A percentile compares a stretch with the other conserved stretches of the same genome.
phyloP scores from a whole-genome alignment of 2,888 invertebrate genomes.

The Drosophila flavopinicola region DNA sequence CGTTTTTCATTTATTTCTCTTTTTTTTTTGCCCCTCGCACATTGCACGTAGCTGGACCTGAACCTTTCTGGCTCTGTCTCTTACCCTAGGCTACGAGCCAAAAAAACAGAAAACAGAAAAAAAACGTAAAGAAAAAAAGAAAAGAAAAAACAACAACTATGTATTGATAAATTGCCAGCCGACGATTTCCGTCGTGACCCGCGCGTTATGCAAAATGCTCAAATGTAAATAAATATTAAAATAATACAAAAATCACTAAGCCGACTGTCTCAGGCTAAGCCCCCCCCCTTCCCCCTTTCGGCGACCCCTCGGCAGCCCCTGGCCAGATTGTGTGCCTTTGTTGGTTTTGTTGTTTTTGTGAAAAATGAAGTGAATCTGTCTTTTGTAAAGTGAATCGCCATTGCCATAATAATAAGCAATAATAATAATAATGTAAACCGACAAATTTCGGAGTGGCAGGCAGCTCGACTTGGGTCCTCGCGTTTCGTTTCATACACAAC shows the following conservation, averaged over 20 bases:
- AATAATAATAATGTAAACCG: constrained; percentile 72
- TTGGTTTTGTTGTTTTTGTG: constrained; percentile 51
- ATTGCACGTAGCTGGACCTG: constrained; percentile 57
- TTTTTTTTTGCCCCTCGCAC: constrained; percentile 45
- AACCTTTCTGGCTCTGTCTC: constrained; percentile 55
- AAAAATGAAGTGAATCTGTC: constrained; percentile 77
- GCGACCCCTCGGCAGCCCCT: background rate
- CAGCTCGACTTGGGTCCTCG: constrained; percentile 19
- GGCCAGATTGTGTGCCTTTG: constrained; percentile 24
- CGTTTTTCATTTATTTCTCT: constrained; percentile 70
- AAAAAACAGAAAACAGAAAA: constrained; percentile 23
- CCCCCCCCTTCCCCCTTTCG: background rate
- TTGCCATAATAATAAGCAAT: constrained; percentile 64
- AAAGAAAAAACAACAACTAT: constrained; percentile 55
- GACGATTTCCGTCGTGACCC: constrained; percentile 83
- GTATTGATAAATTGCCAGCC: constrained; percentile 83
- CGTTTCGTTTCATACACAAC: constrained; percentile 25
- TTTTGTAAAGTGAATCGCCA: constrained; percentile 69
- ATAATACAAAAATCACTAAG: constrained; percentile 76
- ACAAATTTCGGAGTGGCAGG: constrained; percentile 62
- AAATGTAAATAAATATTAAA: constrained; percentile 80
- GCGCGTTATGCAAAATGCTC: constrained; percentile 82
- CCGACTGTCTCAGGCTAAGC: constrained; percentile 21
- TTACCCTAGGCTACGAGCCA: constrained; percentile 52
- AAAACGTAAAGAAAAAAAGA: constrained; percentile 6